Base-by-base conservation (phyloP, 92 coral and sea anemone species). In the Zoanthus solanderi region DNA sequence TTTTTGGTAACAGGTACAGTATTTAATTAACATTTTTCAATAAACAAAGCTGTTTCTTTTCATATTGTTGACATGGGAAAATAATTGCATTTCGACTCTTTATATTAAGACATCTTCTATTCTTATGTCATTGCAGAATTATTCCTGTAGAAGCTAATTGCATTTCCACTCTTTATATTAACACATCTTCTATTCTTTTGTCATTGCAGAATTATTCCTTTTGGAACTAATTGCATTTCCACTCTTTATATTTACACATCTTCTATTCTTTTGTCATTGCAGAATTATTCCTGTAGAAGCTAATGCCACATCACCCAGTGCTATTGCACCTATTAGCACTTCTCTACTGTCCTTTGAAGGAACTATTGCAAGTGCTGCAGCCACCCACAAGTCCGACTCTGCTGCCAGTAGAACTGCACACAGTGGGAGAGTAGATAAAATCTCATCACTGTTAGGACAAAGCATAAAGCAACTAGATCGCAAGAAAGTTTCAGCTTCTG, bases 301-400 rank as follows among this genome's bases (percentile, higher is more conserved):
- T 14, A 76, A 50, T 17, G 78, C 87, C 1, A 92, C 96, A 30
- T 97, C 99, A 48, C 98, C 99, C 50, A 95, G 97, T 73, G 93
- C 94, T 54, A 83, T 92, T 34, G 94, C 97, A n/a, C 97, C 94
- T 66, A 88, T 92, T 12, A 87, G 87, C 42, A 92, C 96, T 30
- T 95, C 99, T 4, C 88, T 97, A n/a, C 78, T 92, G 85, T 97
- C 99, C 17, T 97, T 97, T 84, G 93, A 95, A 71, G 99, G 99
- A n/a, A 95, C 96, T 14, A 85, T 93, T 58, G 93, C 93, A 61
- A 97, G 92, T 75, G 90, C 69, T 87, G 91, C 76, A 37, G 75
- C 81, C 72, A 58, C 88, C 60, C 92, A 84, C 61, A 90, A 84
- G 75, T 47, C 78, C 17, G 83, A 52, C 76, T 32, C 74, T 45